phyloP scores from a whole-genome alignment of 2,113 vertebrate species.

The Cyanocitta stelleri region DNA sequence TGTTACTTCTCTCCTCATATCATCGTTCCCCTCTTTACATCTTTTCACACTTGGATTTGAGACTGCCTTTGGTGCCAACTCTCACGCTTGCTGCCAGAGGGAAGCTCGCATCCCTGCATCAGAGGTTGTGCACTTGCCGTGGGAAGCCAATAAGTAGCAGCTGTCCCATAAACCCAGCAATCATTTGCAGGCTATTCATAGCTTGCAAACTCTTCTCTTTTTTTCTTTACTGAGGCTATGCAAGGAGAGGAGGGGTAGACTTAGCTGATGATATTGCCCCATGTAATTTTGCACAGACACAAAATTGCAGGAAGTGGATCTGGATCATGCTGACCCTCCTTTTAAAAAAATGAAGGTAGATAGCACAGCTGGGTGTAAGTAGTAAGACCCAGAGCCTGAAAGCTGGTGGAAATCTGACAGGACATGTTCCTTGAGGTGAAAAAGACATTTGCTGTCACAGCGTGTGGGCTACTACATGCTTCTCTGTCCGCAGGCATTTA shows the following conservation, averaged over 20 bases:
- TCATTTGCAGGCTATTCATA: neutral
- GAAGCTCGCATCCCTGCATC: neutral
- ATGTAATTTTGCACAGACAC: neutral
- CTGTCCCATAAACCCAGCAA: neutral
- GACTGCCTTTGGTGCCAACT: neutral
- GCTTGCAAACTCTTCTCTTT: neutral
- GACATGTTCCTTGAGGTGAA: neutral
- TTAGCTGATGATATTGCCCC: neutral
- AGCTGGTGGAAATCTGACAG: neutral
- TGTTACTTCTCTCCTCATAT: neutral
- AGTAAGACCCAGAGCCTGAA: neutral
- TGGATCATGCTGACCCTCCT: neutral
- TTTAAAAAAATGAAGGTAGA: neutral
- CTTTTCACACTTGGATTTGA: neutral
- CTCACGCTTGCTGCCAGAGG: neutral
- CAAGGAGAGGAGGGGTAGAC: neutral
- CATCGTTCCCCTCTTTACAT: neutral
- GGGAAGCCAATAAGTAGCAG: neutral
- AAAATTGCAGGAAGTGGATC: neutral
- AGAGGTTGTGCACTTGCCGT: neutral
- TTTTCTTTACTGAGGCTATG: neutral
- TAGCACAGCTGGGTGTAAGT: neutral
- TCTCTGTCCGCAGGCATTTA: neutral
- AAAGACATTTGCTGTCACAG: neutral
- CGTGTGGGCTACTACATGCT: neutral